Evolutionary conservation across 2,797 vertebrate genomes (phyloP), one percentile per base, ranked within the genome.

Genomic region (Sebastes miniatus): DNA sequence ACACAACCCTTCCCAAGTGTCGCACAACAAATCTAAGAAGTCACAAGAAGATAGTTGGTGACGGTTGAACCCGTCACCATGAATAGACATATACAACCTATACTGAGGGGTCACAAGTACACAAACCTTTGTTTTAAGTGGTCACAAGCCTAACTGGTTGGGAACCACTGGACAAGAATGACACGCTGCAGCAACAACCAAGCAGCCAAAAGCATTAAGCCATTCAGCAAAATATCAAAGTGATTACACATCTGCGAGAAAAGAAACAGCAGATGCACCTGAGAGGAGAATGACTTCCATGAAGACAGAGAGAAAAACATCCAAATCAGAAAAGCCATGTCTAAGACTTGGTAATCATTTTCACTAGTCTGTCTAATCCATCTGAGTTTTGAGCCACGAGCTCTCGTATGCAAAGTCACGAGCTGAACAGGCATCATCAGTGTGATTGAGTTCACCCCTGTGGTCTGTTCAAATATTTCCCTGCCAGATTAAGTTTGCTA

Each of bases 381-480:
- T 67, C 50, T 4, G 39, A 73, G 24, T 77, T 78, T 70, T 72
- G 67, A 59, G 50, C 78, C 50, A 50, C 20, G 1, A 57, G 56
- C 36, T 74, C 61, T 85, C 64, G 76, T 83, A 89, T 86, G 76
- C 83, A 84, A 89, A 88, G 76, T 89, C 80, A 88, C 24, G 47
- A 77, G 76, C 87, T 39, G 77, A 87, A 82, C 87, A 65, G 73
- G 75, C 77, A 80, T 90, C 87, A 90, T 89, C 84, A 80, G 80
- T 52, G 52, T 78, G 88, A 91, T 76, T 85, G 88, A 89, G 76
- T 76, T 93, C 89, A 84, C 79, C 88, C 80, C 83, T 25, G 74
- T 67, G 74, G 73, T 81, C 88, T 89, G 88, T 87, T 92, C 88
- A 92, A 94, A 95, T 91, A 94, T 93, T 93, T 92, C 83, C 84